Evolutionary conservation across 2,797 vertebrate genomes (phyloP), one percentile per base, ranked within the genome.

Genomic region (Gorsachius magnificus): DNA sequence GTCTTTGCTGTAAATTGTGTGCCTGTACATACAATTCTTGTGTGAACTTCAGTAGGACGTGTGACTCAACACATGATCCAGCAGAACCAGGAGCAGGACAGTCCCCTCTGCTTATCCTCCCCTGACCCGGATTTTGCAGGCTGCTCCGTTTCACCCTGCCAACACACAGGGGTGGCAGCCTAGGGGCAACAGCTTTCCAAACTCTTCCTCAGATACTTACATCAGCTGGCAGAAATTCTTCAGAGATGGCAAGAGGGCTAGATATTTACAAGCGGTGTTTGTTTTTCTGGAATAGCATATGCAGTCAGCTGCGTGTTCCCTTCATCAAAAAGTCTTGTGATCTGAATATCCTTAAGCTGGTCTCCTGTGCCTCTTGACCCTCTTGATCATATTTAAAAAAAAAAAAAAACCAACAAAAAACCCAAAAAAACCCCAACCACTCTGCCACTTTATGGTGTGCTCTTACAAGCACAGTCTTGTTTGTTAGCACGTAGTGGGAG

Each of bases 191-290:
- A 71, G 56, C 78, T 72, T 91, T 86, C 53, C 51, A 54, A 54
- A 63, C 35, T 88, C 83, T 88, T 87, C 64, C 71, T 94, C 78
- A 43, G 81, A 53, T 90, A 43, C 74, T 74, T 51, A 56, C 4
- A 91, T 81, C 92, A 90, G 58, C 74, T 71, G 66, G 86, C 68
- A 95, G 81, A 94, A 94, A 80, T 90, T 61, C 54, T 75, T 80
- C 75, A 61, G 83, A 69, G 80, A 95, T 54, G 65, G 87, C 86
- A 86, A 85, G 86, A 48, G 43, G 43, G 26, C 41, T 60, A 41
- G 41, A 38, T 82, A 83, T 76, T 90, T 83, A 89, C 56, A 57
- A 90, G 51, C 16, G n/a, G 38, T 85, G 38, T 78, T 95, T 89
- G 71, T 79, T 91, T 75, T 91, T 83, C 81, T 74, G 75, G 63